Conservation (phyloP, 2,888 invertebrate species). For the Drosophila aldrichi region DNA sequence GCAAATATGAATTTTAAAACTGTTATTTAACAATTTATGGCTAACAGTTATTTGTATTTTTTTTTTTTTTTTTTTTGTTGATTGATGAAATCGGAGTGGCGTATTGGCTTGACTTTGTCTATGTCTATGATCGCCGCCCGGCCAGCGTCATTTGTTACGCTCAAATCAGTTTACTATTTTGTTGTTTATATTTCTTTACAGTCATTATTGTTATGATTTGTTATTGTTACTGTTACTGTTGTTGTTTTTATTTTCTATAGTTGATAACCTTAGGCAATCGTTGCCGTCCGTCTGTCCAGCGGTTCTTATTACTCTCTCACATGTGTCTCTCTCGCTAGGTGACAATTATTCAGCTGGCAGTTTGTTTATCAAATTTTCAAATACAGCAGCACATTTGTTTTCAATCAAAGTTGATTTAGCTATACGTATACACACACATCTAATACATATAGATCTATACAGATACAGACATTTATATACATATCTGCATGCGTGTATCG, state of each 20-base stretch:
- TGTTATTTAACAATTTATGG: constrained; percentile 39
- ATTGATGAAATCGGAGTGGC: constrained; percentile 30
- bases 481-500: constrained; percentile 12
- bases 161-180: constrained; percentile 60
- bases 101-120: constrained; percentile 3
- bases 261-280: constrained; percentile 65
- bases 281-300: constrained; percentile 10
- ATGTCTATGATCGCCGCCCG: constrained; percentile 3
- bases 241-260: constrained; percentile 24
- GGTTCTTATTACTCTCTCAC: constrained; percentile 23
- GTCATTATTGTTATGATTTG: constrained; percentile 54
- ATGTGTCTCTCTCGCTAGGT: constrained; percentile 34
- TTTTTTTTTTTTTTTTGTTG: constrained; percentile 3
- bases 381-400: constrained; percentile 33
- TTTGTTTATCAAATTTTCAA: constrained; percentile 43
- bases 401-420: constrained; percentile 50
- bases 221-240: constrained; percentile 31
- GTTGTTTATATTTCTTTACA: constrained; percentile 27
- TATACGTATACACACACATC: constrained; percentile 4
- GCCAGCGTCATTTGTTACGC: constrained; percentile 55
- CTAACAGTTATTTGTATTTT: constrained; percentile 7
- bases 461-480: neutral
- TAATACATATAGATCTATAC: constrained; percentile 5
- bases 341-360: constrained; percentile 44
- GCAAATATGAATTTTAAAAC: constrained; percentile 33